A percentile compares a stretch with the other conserved stretches of the same genome.
These are phyloP conservation scores for Dolichallabes microphthalmus DNA, from an alignment of 2,113 vertebrate species.

Conservation along the genomic window DNA sequence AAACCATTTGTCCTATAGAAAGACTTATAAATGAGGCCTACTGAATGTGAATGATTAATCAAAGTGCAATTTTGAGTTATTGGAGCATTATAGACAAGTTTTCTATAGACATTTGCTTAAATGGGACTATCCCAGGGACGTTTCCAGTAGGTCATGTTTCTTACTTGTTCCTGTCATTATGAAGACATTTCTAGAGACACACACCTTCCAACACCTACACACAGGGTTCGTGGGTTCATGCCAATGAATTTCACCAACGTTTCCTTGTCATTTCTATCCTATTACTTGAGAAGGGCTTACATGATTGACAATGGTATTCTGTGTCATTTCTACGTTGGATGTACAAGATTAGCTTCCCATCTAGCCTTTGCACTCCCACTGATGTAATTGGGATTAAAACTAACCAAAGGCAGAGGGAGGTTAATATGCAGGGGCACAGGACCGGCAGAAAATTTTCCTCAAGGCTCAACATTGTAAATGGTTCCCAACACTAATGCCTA, in stretches of 20 bases:
- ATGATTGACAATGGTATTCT: slow-evolving; percentile 16
- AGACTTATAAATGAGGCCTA: background rate
- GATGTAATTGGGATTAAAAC: background rate
- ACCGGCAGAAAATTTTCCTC: background rate
- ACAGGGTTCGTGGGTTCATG: slow-evolving; percentile 18
- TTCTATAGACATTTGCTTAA: background rate
- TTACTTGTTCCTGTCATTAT: background rate
- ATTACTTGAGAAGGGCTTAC: background rate
- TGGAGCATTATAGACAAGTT: background rate
- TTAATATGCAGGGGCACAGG: background rate
- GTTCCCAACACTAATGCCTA: background rate
- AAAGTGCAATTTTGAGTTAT: background rate
- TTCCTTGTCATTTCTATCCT: slow-evolving; percentile 3
- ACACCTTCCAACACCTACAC: slow-evolving; percentile 6
- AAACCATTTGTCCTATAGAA: background rate
- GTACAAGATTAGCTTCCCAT: background rate
- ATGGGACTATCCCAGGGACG: too few relatives aligned
- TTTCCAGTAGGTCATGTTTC: background rate
- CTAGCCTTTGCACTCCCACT: slow-evolving; percentile 15
- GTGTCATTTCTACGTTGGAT: background rate
- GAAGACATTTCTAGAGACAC: background rate
- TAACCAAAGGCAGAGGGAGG: too few relatives aligned
- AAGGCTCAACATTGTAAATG: background rate
- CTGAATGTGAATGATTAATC: background rate
- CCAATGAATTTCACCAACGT: background rate